phyloP scores from a whole-genome alignment of 1,140 invertebrate species.

The Monomorium pharaonis region DNA sequence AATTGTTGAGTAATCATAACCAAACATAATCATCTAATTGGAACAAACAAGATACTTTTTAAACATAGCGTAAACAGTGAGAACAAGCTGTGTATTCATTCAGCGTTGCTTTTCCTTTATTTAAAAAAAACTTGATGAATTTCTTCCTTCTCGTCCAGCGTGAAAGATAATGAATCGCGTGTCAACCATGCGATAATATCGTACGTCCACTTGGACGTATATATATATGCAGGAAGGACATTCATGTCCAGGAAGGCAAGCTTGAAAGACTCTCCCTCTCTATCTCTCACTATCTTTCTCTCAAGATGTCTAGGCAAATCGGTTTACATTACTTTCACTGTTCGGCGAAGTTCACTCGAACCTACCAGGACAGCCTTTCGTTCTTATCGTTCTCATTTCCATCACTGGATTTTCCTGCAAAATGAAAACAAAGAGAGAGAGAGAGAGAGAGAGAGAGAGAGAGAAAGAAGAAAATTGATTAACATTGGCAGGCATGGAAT shows the following conservation, averaged over 20 bases:
- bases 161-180: constrained; percentile 10
- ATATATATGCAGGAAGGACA: constrained; percentile 23
- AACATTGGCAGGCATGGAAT: background rate
- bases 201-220: background rate
- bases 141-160: constrained; percentile 56
- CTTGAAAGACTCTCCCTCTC: constrained; percentile 26
- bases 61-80: background rate
- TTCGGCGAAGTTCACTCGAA: constrained; percentile 47
- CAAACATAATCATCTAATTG: background rate
- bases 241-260: constrained; percentile 15
- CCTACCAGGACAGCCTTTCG: background rate
- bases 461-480: constrained; percentile 4
- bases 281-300: background rate
- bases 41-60: background rate
- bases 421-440: background rate
- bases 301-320: constrained; percentile 41
- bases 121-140: constrained; percentile 49
- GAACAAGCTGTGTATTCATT: background rate
- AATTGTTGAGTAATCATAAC: background rate
- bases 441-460: no score
- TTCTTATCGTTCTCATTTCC: constrained; percentile 38
- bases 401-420: constrained; percentile 9
- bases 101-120: background rate
- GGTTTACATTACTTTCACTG: constrained; percentile 69
- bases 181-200: background rate